Evolutionary conservation across 2,113 vertebrate genomes (phyloP), one percentile per base, ranked within the genome.

Genomic region (Hystrix cristata): DNA sequence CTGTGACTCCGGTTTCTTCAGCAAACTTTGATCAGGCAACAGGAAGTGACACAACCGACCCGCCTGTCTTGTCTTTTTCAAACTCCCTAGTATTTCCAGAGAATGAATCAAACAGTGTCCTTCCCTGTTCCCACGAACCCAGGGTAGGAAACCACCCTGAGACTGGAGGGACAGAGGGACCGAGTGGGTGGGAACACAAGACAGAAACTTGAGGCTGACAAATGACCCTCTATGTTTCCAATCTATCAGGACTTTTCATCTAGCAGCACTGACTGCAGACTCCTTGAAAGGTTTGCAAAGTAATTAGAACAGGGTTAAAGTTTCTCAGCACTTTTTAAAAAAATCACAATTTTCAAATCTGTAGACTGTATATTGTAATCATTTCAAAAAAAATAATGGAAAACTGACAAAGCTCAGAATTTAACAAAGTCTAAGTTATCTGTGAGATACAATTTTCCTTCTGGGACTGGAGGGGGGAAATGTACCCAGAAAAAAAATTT

Each of bases 71-170:
- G 84, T 80, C 87, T 79, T 96, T 86, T 91, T 62, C 43, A 78
- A 82, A 85, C 92, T 95, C 98, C 95, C 95, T 67, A 97, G 90
- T 94, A 95, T 94, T 71, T 27, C 82, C 94, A 27, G 10, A 82
- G 97, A 97, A 97, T 97, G 98, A 98, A 98, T 97, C 94, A 97
- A 93, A 94, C 93, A 96, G 94, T 97, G 98, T 98, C 97, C 97
- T 94, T 95, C 48, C 0, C 23, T 62, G 94, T 98, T 98, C 98
- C 98, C 98, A 98, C 1, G 98, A 97, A 98, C 97, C 96, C 83
- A 5, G 67, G 53, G 94, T 72, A 98, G 97, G 97, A 98, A 98
- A 97, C 83, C 57, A 74, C 90, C 97, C 97, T 0, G 79, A 98
- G 98, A 96, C 80, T 88, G 93, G 87, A 97, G 97, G 97, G 95